Evolutionary conservation across 1,140 invertebrate species (phyloP).

Genomic region (Gryon sp.): DNA sequence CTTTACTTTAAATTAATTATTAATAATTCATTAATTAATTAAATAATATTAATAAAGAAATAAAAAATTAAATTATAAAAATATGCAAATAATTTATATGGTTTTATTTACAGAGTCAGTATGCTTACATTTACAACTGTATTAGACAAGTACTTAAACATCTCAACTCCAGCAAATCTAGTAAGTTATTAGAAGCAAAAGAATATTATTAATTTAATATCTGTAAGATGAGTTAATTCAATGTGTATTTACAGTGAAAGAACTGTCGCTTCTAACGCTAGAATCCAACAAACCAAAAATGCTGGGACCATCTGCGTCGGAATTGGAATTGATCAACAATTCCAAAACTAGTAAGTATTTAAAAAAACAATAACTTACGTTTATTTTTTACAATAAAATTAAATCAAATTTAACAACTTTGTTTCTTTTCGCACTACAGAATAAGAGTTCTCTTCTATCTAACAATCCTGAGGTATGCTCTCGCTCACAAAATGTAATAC

Average conservation of each 20-base stretch:
- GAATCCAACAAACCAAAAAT: slow-evolving; percentile 61
- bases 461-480: slow-evolving; percentile 69
- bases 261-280: slow-evolving; percentile 70
- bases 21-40: no score
- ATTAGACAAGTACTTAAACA: slow-evolving; percentile 75
- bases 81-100: slow-evolving; percentile 17
- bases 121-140: slow-evolving; percentile 77
- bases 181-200: slow-evolving; percentile 70
- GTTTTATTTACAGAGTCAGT: slow-evolving; percentile 78
- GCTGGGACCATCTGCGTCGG: slow-evolving; percentile 57
- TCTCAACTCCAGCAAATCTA: slow-evolving; percentile 72
- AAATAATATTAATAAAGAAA: background rate
- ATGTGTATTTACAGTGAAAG: slow-evolving; percentile 71
- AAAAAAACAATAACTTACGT: no score
- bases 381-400: background rate
- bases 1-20: no score
- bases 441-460: slow-evolving; percentile 69
- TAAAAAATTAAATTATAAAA: slow-evolving; percentile 20
- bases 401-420: slow-evolving; percentile 40
- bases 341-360: slow-evolving; percentile 71
- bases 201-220: background rate
- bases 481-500: slow-evolving; percentile 30
- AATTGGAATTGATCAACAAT: slow-evolving; percentile 67
- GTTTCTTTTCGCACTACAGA: slow-evolving; percentile 67
- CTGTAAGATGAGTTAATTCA: background rate